A percentile compares a stretch with the other conserved stretches of the same genome.
Conservation (phyloP, 2,888 invertebrate genomes). For the Geophilus truncorum region DNA sequence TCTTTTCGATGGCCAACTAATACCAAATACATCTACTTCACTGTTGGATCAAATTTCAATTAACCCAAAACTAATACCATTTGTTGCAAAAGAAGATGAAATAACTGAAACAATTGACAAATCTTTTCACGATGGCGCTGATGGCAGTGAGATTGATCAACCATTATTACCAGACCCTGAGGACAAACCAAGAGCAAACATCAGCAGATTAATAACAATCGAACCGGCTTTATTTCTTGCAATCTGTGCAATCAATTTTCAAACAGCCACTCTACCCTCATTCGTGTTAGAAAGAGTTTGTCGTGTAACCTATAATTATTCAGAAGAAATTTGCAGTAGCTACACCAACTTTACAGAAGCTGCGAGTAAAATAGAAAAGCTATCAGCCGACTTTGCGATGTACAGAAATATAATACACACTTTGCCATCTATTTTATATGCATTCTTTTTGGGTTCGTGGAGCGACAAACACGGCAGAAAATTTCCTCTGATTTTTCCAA, state of each 20-base stretch:
- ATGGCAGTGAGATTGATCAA: no score
- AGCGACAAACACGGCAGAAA: constrained; percentile 25
- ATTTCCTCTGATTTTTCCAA: neutral
- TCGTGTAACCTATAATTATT: neutral
- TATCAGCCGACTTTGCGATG: neutral
- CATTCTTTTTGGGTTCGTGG: constrained; percentile 3
- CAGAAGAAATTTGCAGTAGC: neutral
- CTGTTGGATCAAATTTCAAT: no score
- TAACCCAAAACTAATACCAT: no score
- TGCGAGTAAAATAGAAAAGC: neutral
- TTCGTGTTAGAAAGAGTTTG: neutral
- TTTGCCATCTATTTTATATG: neutral
- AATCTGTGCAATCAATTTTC: neutral
- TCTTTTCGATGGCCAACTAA: no score
- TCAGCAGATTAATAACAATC: neutral
- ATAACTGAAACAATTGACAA: no score
- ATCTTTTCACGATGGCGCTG: no score
- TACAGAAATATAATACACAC: neutral
- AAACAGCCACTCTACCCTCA: neutral
- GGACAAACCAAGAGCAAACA: neutral
- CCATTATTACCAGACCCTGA: no score
- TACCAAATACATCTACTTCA: no score
- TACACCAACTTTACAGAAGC: no score
- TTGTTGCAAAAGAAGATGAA: no score
- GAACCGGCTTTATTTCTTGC: neutral